phyloP scores from a whole-genome alignment of 2,113 vertebrate species.

The Dendropsophus ebraccatus region DNA sequence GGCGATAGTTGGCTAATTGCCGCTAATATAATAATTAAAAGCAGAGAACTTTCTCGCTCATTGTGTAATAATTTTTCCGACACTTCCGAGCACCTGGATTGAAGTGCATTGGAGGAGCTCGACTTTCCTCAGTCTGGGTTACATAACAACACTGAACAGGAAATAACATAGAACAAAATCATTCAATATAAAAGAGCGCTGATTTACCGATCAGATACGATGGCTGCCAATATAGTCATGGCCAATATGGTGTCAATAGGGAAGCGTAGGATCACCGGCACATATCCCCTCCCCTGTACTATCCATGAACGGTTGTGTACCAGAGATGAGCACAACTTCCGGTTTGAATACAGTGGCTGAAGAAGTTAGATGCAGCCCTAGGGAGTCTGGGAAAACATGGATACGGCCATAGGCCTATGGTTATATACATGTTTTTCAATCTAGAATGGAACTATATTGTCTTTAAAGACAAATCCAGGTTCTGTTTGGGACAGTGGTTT shows the following conservation, averaged over 20 bases:
- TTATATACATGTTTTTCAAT: background rate
- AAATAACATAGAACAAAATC: background rate
- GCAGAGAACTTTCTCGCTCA: background rate
- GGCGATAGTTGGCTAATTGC: background rate
- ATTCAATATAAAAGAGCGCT: background rate
- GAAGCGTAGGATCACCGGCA: background rate
- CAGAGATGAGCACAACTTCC: too few relatives aligned
- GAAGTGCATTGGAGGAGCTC: background rate
- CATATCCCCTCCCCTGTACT: background rate
- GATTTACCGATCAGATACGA: background rate
- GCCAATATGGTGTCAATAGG: too few relatives aligned
- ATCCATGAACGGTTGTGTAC: too few relatives aligned
- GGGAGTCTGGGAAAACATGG: too few relatives aligned
- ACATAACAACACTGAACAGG: background rate
- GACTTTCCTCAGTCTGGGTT: background rate
- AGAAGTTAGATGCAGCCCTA: too few relatives aligned
- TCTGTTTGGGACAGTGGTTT: too few relatives aligned
- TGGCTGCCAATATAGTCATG: background rate
- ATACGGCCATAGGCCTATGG: too few relatives aligned
- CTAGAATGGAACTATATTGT: too few relatives aligned
- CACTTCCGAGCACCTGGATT: background rate
- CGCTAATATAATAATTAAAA: slow-evolving; percentile 6
- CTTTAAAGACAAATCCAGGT: too few relatives aligned
- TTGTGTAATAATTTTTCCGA: background rate
- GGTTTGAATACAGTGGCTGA: too few relatives aligned